These are phyloP conservation scores for Pipistrellus pygmaeus DNA, from an alignment of 2,797 vertebrate species.

Conservation along the genomic window DNA sequence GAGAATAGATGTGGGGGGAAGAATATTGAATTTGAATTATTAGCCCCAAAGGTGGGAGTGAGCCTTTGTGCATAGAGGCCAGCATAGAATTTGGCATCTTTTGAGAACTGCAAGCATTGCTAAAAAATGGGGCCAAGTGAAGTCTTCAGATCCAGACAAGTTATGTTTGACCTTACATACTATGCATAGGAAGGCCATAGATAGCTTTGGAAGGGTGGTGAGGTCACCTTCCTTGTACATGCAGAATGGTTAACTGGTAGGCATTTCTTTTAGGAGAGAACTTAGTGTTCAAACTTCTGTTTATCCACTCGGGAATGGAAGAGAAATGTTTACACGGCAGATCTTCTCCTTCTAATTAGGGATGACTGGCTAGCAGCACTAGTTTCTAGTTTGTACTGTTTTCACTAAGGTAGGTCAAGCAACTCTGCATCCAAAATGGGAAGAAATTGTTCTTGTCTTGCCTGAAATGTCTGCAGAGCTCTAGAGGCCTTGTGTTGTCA, in stretches of 20 bases:
- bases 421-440: conserved; percentile 28
- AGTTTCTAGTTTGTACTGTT: conserved; percentile 67
- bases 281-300: conserved; percentile 58
- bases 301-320: conserved; percentile 43
- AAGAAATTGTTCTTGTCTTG: conserved; percentile 68
- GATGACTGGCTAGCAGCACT: not conserved
- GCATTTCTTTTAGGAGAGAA: conserved; percentile 57
- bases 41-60: not conserved
- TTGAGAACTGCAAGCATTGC: conserved; percentile 1
- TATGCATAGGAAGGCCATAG: not conserved
- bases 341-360: conserved; percentile 26
- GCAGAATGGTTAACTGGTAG: not conserved
- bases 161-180: not conserved
- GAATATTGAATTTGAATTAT: conserved; percentile 29
- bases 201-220: conserved; percentile 37
- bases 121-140: conserved; percentile 4
- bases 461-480: conserved; percentile 38
- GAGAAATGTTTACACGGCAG: conserved; percentile 26
- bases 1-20: not conserved
- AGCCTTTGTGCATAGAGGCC: conserved; percentile 44
- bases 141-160: conserved; percentile 16
- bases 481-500: conserved; percentile 14
- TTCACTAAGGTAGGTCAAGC: conserved; percentile 50
- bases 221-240: not conserved
- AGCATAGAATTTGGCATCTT: not conserved